Conservation (phyloP, 2,113 vertebrate species). For the Rhabdomys dilectus region DNA sequence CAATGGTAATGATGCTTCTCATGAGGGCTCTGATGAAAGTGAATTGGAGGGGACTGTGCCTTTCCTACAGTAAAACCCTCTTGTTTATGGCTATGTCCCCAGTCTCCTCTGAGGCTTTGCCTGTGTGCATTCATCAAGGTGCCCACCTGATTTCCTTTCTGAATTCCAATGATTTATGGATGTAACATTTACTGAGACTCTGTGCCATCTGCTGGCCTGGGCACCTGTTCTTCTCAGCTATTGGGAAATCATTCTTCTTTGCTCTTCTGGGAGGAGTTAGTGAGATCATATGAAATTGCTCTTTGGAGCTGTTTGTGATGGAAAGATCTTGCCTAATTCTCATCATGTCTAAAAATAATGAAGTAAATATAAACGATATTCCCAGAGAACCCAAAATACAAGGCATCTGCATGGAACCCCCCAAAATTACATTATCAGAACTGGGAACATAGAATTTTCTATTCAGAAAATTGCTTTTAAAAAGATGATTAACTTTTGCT, state of each 20-base stretch:
- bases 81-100: background rate
- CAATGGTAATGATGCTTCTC: background rate
- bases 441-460: background rate
- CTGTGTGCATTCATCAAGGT: background rate
- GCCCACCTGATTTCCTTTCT: background rate
- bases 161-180: background rate
- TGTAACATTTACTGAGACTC: background rate
- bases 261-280: background rate
- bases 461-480: background rate
- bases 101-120: background rate
- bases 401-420: background rate
- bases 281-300: too few species aligned
- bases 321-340: background rate
- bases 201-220: background rate
- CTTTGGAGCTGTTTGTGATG: background rate
- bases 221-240: background rate
- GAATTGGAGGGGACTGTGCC: background rate
- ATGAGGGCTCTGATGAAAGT: rapidly evolving
- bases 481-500: background rate
- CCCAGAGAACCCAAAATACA: background rate
- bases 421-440: too few species aligned
- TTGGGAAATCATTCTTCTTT: background rate
- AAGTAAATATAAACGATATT: background rate
- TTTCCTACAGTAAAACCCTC: background rate
- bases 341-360: background rate